phyloP scores from a whole-genome alignment of 1,140 invertebrate genomes.

The Dinothrombium tinctorium region DNA sequence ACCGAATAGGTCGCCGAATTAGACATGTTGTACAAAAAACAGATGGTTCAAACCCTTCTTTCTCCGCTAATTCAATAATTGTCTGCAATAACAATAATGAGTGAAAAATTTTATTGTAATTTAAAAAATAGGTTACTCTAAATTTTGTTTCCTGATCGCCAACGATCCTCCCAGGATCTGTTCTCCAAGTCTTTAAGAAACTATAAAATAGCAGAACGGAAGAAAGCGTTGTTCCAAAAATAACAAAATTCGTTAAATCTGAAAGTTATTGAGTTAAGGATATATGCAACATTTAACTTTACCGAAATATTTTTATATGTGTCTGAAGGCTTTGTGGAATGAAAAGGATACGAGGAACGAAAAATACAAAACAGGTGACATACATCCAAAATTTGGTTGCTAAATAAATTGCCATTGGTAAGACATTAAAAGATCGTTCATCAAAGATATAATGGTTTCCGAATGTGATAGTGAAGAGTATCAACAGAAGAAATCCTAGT shows the following conservation, averaged over 20 bases:
- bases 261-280: background rate
- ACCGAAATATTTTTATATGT: too few species aligned
- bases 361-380: slow-evolving; percentile 70
- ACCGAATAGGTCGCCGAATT: slow-evolving; percentile 68
- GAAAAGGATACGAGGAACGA: slow-evolving; percentile 40
- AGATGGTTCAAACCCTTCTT: slow-evolving; percentile 57
- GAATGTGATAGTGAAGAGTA: slow-evolving; percentile 44
- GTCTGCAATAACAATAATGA: slow-evolving; percentile 34
- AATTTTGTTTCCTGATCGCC: slow-evolving; percentile 57
- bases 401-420: slow-evolving; percentile 75
- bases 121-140: slow-evolving; percentile 30
- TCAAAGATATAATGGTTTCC: slow-evolving; percentile 45
- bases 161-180: slow-evolving; percentile 69
- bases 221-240: background rate
- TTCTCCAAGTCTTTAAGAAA: slow-evolving; percentile 69
- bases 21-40: slow-evolving; percentile 93
- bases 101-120: slow-evolving; percentile 1
- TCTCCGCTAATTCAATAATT: slow-evolving; percentile 75
- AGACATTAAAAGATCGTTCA: slow-evolving; percentile 58
- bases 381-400: slow-evolving; percentile 93
- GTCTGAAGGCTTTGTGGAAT: too few species aligned
- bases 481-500: slow-evolving; percentile 42
- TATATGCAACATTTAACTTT: too few species aligned
- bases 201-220: slow-evolving; percentile 61
- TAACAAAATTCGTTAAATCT: background rate